These are phyloP conservation scores for Hemicordylus capensis DNA, from an alignment of 2,113 vertebrate genomes.

Conservation along the genomic window DNA sequence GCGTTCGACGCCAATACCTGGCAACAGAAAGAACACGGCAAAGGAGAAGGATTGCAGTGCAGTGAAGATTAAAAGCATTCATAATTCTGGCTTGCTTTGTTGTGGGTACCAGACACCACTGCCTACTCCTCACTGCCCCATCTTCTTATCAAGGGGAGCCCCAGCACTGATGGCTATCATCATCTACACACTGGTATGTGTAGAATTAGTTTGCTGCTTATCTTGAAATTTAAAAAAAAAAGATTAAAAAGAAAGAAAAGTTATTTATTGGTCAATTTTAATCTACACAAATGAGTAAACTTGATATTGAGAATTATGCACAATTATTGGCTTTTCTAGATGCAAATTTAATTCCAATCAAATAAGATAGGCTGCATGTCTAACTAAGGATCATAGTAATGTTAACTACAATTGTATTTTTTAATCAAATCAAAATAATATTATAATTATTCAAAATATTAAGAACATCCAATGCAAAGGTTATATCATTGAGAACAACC, in stretches of 20 bases:
- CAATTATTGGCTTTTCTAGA: background rate
- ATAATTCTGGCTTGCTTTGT: background rate
- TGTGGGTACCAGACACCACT: background rate
- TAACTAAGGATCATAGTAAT: too few relatives aligned
- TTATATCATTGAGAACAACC: too few relatives aligned
- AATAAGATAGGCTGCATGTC: background rate
- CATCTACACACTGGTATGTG: background rate
- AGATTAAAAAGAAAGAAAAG: background rate
- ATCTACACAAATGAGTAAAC: background rate
- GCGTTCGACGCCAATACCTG: conserved; percentile 86
- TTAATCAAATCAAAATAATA: too few relatives aligned
- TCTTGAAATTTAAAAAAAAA: background rate
- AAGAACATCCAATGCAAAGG: too few relatives aligned
- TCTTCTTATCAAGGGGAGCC: background rate
- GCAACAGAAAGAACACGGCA: conserved; percentile 3
- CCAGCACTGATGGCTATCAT: background rate
- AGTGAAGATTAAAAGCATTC: background rate
- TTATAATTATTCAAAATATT: too few relatives aligned
- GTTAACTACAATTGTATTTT: too few relatives aligned
- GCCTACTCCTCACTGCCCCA: background rate
- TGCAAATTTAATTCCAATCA: background rate
- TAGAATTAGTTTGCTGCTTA: background rate
- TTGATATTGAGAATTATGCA: background rate
- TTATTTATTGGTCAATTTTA: background rate
- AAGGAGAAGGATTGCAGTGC: background rate